Evolutionary conservation across 2,113 vertebrate genomes (phyloP), one percentile per base, ranked within the genome.

Genomic region (Hemicordylus capensis): DNA sequence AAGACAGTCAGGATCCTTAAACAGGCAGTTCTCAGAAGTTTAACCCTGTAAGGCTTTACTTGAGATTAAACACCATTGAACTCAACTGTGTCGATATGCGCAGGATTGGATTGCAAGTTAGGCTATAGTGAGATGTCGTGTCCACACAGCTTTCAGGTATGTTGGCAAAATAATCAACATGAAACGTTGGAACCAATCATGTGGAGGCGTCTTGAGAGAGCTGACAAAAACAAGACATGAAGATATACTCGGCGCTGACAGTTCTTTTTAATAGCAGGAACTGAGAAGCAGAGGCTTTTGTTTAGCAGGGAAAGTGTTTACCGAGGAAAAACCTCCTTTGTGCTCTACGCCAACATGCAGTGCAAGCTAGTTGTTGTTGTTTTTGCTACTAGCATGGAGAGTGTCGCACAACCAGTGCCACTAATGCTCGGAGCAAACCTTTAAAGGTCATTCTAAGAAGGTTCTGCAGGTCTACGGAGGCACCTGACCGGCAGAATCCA

Each of bases 391-490:
- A 1, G n/a, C 46, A 42, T 75, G 37, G 24, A 76, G 8, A 39
- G 39, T 37, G 20, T n/a, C 39, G 15, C 84, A 74, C 42, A 69
- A 2, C 31, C 0, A 0, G 54, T 78, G 81, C 3, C 85, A 72
- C 69, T 34, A 76, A 84, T 48, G 7, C 78, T 88, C 51, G 78
- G 83, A 89, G 39, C 5, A 51, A 79, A 87, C 6, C 77, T 90
- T 48, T 74, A 85, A 87, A 76, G 22, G 44, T 37, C 77, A 2
- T 88, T 92, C 87, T 91, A 87, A 61, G 79, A 89, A 83, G 28
- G 58, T 67, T 24, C 15, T 74, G 1, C 0, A 58, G 46, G 67
- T 85, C 80, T 20, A 64, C 20, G 24, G 42, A 4, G 48, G 22
- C 42, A 64, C 63, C 61, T 61, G 24, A 44, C 11, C 73, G 64